Evolutionary conservation across 2,888 invertebrate species (phyloP).

Genomic region (Phyllotreta striolata): DNA sequence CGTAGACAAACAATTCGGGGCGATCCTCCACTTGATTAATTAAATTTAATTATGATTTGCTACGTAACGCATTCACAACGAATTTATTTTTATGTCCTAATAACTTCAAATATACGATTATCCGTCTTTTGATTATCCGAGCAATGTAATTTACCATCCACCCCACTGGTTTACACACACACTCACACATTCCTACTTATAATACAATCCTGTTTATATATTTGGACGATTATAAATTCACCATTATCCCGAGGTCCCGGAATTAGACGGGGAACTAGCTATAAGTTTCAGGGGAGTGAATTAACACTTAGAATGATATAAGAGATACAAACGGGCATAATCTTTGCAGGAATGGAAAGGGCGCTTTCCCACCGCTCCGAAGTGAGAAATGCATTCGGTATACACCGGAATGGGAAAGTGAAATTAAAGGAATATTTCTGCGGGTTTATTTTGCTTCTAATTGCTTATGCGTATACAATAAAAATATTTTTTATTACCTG

Average conservation of each 20-base stretch:
- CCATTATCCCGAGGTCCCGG: constrained; percentile 43
- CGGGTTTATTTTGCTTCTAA: constrained; percentile 17
- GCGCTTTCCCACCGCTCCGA: constrained; percentile 12
- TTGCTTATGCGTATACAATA: background rate
- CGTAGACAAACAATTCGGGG: constrained; percentile 1
- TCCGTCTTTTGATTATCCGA: too few relatives aligned
- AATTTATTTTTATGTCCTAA: too few relatives aligned
- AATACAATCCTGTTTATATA: constrained; percentile 45
- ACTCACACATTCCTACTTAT: constrained; percentile 1
- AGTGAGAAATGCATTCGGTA: constrained; percentile 27
- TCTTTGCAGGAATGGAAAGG: constrained; percentile 31
- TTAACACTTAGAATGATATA: constrained; percentile 40
- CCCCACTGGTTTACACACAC: constrained; percentile 5
- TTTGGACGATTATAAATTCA: constrained; percentile 48
- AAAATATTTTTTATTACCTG: too few relatives aligned
- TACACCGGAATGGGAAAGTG: background rate
- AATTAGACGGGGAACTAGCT: constrained; percentile 48
- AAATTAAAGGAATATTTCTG: constrained; percentile 8
- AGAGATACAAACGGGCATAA: constrained; percentile 43
- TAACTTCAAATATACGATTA: too few relatives aligned
- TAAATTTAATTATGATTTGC: too few relatives aligned
- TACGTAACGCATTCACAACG: too few relatives aligned
- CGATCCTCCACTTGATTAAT: background rate
- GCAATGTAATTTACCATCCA: too few relatives aligned
- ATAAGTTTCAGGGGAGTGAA: constrained; percentile 43